Evolutionary conservation across 2,888 invertebrate genomes (phyloP).

Genomic region (Craniophora ligustri): DNA sequence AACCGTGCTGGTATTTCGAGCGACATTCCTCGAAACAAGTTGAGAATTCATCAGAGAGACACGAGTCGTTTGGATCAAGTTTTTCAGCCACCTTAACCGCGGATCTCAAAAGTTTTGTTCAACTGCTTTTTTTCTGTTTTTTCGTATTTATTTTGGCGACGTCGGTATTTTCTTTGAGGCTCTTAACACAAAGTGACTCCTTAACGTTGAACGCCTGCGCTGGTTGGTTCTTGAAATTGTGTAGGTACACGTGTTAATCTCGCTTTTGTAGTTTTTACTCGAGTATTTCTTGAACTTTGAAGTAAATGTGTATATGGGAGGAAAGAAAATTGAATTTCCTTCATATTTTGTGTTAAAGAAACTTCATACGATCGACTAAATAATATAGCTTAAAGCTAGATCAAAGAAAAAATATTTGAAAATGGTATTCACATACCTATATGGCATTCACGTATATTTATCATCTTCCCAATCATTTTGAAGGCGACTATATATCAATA

Average conservation of each 20-base stretch:
- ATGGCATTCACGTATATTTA: too few species aligned
- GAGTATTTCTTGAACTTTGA: not conserved
- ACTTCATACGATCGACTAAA: too few species aligned
- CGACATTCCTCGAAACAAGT: constrained; percentile 34
- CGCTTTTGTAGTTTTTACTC: not conserved
- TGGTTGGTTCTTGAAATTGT: constrained; percentile 4
- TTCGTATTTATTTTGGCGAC: constrained; percentile 46
- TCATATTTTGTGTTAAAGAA: too few species aligned
- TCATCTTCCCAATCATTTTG: too few species aligned
- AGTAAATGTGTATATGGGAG: not conserved
- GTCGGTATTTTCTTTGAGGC: constrained; percentile 36
- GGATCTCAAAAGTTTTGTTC: constrained; percentile 47
- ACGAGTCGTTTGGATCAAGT: constrained; percentile 27
- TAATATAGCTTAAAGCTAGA: too few species aligned
- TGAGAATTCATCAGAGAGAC: constrained; percentile 43
- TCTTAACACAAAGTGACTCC: constrained; percentile 42
- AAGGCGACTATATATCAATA: too few species aligned
- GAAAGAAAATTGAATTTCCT: too few species aligned
- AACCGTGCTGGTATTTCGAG: constrained; percentile 7
- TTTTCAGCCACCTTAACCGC: constrained; percentile 39
- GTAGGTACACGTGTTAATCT: constrained; percentile 31
- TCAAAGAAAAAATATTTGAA: too few species aligned
- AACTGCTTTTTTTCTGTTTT: constrained; percentile 35
- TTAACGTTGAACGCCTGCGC: constrained; percentile 28
- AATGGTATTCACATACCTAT: too few species aligned